phyloP scores from a whole-genome alignment of 2,113 vertebrate genomes.

The Phyllostomus hastatus region DNA sequence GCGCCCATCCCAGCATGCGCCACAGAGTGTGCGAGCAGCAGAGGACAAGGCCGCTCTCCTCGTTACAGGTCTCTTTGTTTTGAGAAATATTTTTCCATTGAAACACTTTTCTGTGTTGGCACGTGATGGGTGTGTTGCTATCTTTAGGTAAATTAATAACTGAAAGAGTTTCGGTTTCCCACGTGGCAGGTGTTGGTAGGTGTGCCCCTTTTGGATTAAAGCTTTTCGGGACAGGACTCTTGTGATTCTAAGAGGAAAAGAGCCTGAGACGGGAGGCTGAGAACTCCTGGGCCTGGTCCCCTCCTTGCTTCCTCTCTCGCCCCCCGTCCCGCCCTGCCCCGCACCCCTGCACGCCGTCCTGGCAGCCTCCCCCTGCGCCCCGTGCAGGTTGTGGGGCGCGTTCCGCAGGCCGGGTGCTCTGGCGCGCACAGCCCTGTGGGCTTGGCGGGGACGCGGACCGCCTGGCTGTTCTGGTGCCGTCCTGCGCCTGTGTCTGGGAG shows the following conservation, averaged over 20 bases:
- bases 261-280: too few relatives aligned
- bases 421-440: too few relatives aligned
- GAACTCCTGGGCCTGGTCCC: rapidly evolving
- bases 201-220: background rate
- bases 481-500: rapidly evolving
- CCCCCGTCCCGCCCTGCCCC: background rate
- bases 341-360: background rate
- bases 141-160: background rate
- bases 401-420: background rate
- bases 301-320: background rate
- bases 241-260: background rate
- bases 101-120: background rate
- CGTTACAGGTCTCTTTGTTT: background rate
- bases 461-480: background rate
- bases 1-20: background rate
- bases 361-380: background rate
- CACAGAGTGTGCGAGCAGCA: background rate
- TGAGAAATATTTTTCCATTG: background rate
- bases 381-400: background rate
- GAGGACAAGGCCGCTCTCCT: background rate
- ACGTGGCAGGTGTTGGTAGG: rapidly evolving
- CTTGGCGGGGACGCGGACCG: too few relatives aligned
- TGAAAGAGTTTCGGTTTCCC: background rate
- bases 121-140: background rate
- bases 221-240: background rate